Conservation (phyloP, 2,888 invertebrate species). For the Baronia brevicornis region DNA sequence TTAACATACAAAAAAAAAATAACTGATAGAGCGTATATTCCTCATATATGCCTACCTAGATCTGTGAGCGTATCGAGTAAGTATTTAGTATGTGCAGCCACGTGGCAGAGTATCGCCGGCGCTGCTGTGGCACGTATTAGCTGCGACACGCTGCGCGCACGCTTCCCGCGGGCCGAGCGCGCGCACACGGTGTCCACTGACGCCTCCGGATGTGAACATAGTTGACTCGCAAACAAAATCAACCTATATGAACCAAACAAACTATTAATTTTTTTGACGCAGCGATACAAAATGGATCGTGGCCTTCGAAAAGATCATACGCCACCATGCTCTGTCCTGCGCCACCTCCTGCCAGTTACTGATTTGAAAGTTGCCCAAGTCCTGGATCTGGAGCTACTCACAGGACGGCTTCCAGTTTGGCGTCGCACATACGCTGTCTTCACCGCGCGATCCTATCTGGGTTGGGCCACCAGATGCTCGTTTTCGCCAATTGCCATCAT, state of each 20-base stretch:
- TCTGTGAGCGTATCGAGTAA: slow-evolving; percentile 27
- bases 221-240: slow-evolving; percentile 36
- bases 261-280: too few species aligned
- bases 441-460: too few species aligned
- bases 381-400: too few species aligned
- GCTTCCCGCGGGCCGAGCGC: slow-evolving; percentile 20
- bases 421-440: too few species aligned
- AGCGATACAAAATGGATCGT: too few species aligned
- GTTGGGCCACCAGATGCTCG: too few species aligned
- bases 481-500: too few species aligned
- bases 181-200: slow-evolving; percentile 2
- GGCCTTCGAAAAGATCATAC: too few species aligned
- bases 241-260: slow-evolving; percentile 27
- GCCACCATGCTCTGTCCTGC: too few species aligned
- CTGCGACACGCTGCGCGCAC: slow-evolving; percentile 33
- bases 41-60: slow-evolving; percentile 27
- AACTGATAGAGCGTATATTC: not conserved
- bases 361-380: too few species aligned
- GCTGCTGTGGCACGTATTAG: slow-evolving; percentile 37
- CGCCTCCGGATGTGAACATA: slow-evolving; percentile 14
- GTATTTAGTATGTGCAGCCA: slow-evolving; percentile 21
- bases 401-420: too few species aligned
- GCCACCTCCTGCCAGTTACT: too few species aligned
- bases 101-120: slow-evolving; percentile 33
- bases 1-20: not conserved